These are phyloP conservation scores for Caracal caracal DNA, from an alignment of 2,113 vertebrate species.

Conservation along the genomic window DNA sequence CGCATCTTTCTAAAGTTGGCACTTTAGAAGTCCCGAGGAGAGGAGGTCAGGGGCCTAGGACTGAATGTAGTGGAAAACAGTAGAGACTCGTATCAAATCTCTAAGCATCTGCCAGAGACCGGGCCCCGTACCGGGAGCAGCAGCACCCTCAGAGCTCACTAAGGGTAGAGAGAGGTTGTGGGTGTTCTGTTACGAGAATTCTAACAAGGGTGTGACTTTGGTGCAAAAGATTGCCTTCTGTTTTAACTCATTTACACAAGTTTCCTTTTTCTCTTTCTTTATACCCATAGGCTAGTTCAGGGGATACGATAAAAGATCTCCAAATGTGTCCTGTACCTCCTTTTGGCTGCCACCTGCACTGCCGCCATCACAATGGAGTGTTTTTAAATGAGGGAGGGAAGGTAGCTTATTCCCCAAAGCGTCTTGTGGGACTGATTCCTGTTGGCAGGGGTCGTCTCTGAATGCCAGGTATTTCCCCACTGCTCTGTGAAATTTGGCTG, in stretches of 20 bases:
- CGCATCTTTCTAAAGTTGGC: background rate
- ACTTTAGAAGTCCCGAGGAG: background rate
- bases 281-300: conserved; percentile 83
- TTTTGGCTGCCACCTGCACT: conserved; percentile 61
- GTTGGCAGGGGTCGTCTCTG: conserved; percentile 8
- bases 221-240: background rate
- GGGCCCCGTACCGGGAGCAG: background rate
- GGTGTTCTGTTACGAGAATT: background rate
- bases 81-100: background rate
- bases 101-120: background rate
- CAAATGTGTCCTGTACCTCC: conserved; percentile 30
- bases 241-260: background rate
- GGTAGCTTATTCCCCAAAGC: conserved; percentile 63
- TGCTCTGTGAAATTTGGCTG: conserved; percentile 69
- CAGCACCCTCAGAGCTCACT: background rate
- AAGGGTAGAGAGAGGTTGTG: background rate
- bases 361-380: conserved; percentile 70
- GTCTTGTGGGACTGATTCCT: conserved; percentile 42
- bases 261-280: conserved; percentile 42
- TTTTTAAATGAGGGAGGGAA: conserved; percentile 77
- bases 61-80: background rate
- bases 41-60: background rate
- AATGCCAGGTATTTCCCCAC: conserved; percentile 42
- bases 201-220: background rate
- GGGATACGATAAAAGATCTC: conserved; percentile 84